Base-by-base conservation (phyloP, 1,140 invertebrate genomes). In the Dreissena rostriformis region DNA sequence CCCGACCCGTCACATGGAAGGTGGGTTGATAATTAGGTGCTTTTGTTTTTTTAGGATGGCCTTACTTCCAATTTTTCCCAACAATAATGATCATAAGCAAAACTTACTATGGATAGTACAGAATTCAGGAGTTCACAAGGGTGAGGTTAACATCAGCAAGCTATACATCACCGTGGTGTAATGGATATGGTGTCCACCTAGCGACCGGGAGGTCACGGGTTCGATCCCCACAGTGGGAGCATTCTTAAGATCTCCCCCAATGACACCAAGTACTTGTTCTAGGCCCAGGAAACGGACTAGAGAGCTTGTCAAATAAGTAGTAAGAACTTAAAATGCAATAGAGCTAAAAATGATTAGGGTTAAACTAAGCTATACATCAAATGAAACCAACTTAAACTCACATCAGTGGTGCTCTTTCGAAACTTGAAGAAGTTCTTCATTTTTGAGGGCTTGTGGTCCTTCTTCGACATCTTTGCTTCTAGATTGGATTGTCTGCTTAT, bases 371-470 rank as follows among this genome's bases (percentile, higher is more conserved):
- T 14, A 57, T 57, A 12, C 55, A 63, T 19, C 19, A 19, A 57
- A 57, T 63, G 12, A 22, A 26, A 68, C 15, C 15, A 7, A 8
- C 39, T 39, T 39, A 5, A 39, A 77, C 76, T 68, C 68, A 78
- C 76, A 78, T 78, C 76, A 51, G 76, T 78, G 7, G 76, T 78
- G 61, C 76, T 78, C 53, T 78, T 78, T 28, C 76, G 66, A 26
- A 78, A 78, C 29, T 68, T 78, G 52, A 78, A 78, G 26, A 78
- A 65, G 39, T 52, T 78, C 52, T 78, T 78, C 76, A 78, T 78
- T 65, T 78, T 78, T 1, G 76, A 78, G n/a, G 63, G 76, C 26
- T 78, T 78, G 66, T 78, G 76, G n/a, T 78, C 76, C 65, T 78
- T 78, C 76, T 78, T 78, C 11, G 76, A 78, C 76, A 78, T 78